These are phyloP conservation scores for Drosophila austrosaltans DNA, from an alignment of 2,888 invertebrate species.

Conservation along the genomic window DNA sequence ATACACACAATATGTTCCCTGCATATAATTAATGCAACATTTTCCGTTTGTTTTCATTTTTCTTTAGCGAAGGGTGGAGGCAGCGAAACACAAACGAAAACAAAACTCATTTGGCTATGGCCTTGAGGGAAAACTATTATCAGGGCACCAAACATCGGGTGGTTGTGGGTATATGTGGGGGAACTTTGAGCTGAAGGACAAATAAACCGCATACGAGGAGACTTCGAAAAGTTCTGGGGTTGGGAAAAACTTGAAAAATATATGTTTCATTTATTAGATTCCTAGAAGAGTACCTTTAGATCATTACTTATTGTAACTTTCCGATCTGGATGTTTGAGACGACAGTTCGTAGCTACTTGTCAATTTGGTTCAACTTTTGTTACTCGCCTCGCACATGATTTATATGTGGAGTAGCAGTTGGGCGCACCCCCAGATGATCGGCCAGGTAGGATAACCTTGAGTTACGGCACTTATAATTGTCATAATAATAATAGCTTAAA, in stretches of 20 bases:
- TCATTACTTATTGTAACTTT: too few relatives aligned
- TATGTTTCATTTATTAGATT: too few relatives aligned
- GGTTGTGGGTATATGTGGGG: conserved; percentile 24
- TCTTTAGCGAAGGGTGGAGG: conserved; percentile 11
- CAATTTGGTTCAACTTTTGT: conserved; percentile 9
- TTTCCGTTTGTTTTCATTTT: conserved; percentile 32
- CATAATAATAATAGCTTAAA: conserved; percentile 38
- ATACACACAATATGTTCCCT: conserved; percentile 21
- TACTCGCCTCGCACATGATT: conserved; percentile 26
- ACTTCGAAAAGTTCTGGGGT: neutral
- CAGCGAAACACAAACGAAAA: conserved; percentile 40
- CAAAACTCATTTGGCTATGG: conserved; percentile 62
- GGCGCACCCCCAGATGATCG: conserved; percentile 2
- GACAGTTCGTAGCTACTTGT: too few relatives aligned
- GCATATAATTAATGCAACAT: conserved; percentile 62
- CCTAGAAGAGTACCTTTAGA: too few relatives aligned
- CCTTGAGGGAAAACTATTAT: conserved; percentile 51
- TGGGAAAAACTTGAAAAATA: neutral
- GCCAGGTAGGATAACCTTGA: conserved; percentile 15
- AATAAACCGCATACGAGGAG: conserved; percentile 6
- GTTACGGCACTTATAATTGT: conserved; percentile 28
- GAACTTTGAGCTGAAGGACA: conserved; percentile 6
- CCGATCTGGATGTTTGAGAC: too few relatives aligned
- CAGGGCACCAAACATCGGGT: conserved; percentile 17
- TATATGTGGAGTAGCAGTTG: conserved; percentile 17